Evolutionary conservation across 2,113 vertebrate species (phyloP), one percentile per base, ranked within the genome.

Genomic region (Conger conger): DNA sequence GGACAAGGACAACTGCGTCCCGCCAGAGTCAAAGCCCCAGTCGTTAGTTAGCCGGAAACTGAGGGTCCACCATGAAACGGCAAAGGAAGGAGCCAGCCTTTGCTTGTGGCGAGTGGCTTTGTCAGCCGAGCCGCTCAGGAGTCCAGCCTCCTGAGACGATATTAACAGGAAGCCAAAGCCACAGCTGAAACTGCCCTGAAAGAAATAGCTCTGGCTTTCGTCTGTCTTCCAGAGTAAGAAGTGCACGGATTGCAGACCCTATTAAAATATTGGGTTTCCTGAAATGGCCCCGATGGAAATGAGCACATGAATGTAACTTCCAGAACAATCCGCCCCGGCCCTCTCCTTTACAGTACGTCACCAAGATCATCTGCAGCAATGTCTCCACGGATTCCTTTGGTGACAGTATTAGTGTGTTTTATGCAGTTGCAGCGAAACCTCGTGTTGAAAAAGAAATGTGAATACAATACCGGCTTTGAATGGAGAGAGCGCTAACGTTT

Each of bases 391-490:
- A 42, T n/a, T n/a, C 20, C 23, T 83, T 18, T 80, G 13, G 79
- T 54, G 60, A 83, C 82, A 83, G 33, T 33, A 68, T 37, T 42
- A 23, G 8, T 38, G 20, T 79, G 53, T 80, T 40, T 60, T 23
- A 60, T 37, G 57, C 57, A 37, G 86, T 60, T 42, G 83, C 83
- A 81, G 81, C 87, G 84, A 85, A 81, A 81, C 86, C 2, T 88
- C 42, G 17, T 68, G 82, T 85, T 50, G 1, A 50, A 50, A 1
- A 50, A 50, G 9, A 42, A 42, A 50, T 50, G 45, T 50, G 87
- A 88, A 89, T 79, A 87, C 87, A 83, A 87, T 78, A 83, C 88
- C 86, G 86, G 16, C 60, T 82, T 89, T 90, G 84, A 81, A 86
- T 68, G 53, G 76, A n/a, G 53, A 79, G n/a, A 57, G 36, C 20